A percentile compares a stretch with the other conserved stretches of the same genome.
These are phyloP conservation scores for Mantis religiosa DNA, from an alignment of 2,888 invertebrate genomes.

Conservation along the genomic window DNA sequence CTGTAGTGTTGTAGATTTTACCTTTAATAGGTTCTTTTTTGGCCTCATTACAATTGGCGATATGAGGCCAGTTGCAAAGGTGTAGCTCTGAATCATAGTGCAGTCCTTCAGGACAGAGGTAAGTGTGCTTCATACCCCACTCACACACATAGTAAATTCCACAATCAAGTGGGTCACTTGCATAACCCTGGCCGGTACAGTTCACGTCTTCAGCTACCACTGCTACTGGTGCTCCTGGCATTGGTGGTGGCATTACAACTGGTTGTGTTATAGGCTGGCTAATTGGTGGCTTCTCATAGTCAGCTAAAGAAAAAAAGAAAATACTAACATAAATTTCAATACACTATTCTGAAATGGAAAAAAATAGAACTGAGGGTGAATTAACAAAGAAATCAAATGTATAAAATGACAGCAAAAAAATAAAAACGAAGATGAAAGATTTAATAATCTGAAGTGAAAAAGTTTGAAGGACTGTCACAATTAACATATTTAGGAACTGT, in stretches of 20 bases:
- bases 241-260: constrained; percentile 16
- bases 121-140: constrained; percentile 36
- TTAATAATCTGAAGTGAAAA: no score
- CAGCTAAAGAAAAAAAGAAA: not conserved
- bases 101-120: constrained; percentile 39
- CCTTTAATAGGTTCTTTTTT: constrained; percentile 14
- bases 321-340: not conserved
- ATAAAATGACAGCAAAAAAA: no score
- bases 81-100: constrained; percentile 37
- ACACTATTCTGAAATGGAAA: no score
- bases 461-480: no score
- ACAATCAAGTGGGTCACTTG: constrained; percentile 45
- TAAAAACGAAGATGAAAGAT: no score
- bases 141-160: constrained; percentile 46
- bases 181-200: constrained; percentile 47
- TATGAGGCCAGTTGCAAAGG: constrained; percentile 41
- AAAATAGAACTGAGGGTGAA: no score
- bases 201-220: constrained; percentile 19
- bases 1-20: not conserved
- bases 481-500: no score
- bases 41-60: constrained; percentile 34
- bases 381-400: no score
- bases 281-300: not conserved
- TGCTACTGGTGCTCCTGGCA: constrained; percentile 18
- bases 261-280: constrained; percentile 8